phyloP scores from a whole-genome alignment of 2,113 vertebrate species.

The Chlorodrepanis virens region DNA sequence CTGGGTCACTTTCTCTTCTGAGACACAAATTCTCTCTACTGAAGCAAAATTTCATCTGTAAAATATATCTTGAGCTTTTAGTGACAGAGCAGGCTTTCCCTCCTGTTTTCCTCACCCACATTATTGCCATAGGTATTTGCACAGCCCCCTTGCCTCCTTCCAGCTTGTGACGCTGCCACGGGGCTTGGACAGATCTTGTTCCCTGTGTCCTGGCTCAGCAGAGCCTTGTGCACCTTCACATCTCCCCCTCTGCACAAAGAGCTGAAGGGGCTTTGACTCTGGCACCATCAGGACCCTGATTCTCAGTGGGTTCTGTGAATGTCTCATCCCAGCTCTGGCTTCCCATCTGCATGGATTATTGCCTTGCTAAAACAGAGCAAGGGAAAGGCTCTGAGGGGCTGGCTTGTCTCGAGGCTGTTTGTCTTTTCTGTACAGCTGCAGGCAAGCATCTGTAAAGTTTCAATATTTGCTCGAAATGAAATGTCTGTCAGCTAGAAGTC shows the following conservation, averaged over 20 bases:
- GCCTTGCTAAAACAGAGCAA: background rate
- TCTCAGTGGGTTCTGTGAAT: background rate
- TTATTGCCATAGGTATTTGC: background rate
- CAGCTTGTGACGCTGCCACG: accelerated
- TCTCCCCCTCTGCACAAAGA: accelerated
- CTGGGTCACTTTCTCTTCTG: background rate
- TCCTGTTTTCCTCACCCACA: background rate
- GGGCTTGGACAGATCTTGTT: background rate
- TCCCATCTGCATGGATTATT: background rate
- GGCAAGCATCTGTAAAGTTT: slow-evolving; percentile 24
- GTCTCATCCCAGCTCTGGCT: background rate
- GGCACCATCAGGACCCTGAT: background rate
- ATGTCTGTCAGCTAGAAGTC: background rate
- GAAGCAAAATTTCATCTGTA: background rate
- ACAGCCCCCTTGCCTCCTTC: background rate
- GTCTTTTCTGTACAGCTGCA: slow-evolving; percentile 47
- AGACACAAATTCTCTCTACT: background rate
- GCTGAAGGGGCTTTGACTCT: background rate
- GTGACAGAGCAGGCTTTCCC: background rate
- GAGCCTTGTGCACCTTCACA: background rate
- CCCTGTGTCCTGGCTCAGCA: background rate
- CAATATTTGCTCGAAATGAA: slow-evolving; percentile 34
- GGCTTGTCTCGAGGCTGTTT: slow-evolving; percentile 55
- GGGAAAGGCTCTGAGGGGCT: slow-evolving; percentile 37
- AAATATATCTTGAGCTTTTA: background rate